Conservation (phyloP, 2,888 invertebrate genomes). For the Habroteleia sp. region DNA sequence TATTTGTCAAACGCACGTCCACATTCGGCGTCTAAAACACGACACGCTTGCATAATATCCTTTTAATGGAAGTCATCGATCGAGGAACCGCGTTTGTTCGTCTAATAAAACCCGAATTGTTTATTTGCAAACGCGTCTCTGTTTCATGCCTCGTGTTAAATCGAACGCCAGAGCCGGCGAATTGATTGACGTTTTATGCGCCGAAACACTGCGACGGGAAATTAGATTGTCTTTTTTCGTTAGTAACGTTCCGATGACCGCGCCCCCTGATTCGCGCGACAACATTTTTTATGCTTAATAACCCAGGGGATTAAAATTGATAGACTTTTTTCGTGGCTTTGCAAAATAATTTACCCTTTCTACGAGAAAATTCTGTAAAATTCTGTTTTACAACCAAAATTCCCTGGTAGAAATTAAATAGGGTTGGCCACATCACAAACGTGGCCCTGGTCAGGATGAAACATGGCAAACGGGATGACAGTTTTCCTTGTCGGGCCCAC, state of each 20-base stretch:
- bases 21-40: slow-evolving; percentile 29
- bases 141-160: slow-evolving; percentile 32
- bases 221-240: slow-evolving; percentile 58
- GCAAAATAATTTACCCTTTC: too few species aligned
- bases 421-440: too few species aligned
- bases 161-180: slow-evolving; percentile 38
- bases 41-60: slow-evolving; percentile 48
- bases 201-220: slow-evolving; percentile 39
- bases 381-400: too few species aligned
- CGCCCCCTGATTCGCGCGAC: background rate
- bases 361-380: background rate
- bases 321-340: background rate
- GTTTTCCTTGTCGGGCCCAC: too few species aligned
- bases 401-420: too few species aligned
- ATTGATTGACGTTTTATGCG: slow-evolving; percentile 54
- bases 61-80: slow-evolving; percentile 63
- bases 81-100: slow-evolving; percentile 32
- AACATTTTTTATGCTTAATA: slow-evolving; percentile 24
- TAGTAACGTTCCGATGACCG: slow-evolving; percentile 30
- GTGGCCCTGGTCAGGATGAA: too few species aligned
- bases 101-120: slow-evolving; percentile 59
- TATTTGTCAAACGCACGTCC: slow-evolving; percentile 46
- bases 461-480: too few species aligned
- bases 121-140: slow-evolving; percentile 49
- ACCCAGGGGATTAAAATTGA: slow-evolving; percentile 12